These are phyloP conservation scores for Caenorhabditis brenneri DNA, from an alignment of 1,140 invertebrate species.

Conservation along the genomic window DNA sequence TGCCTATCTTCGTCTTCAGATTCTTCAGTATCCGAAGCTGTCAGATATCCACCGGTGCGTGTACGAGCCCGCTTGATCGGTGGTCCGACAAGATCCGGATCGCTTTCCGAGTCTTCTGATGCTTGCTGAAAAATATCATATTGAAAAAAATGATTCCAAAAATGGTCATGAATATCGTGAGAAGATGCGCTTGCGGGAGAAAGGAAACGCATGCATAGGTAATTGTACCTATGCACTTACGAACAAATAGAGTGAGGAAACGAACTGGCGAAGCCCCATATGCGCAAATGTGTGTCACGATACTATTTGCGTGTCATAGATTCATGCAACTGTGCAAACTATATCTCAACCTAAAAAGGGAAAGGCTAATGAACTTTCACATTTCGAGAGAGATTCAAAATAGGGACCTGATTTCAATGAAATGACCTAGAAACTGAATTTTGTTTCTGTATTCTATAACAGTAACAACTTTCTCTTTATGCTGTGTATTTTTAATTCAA, in stretches of 20 bases:
- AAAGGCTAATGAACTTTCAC: constrained; percentile 26
- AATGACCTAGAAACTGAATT: no score
- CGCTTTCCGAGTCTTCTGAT: constrained; percentile 49
- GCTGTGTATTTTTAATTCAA: no score
- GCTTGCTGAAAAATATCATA: constrained; percentile 44
- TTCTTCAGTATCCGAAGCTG: not conserved
- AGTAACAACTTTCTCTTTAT: no score
- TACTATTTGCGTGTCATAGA: constrained; percentile 43
- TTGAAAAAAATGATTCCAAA: not conserved
- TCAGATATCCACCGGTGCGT: not conserved
- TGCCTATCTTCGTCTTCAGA: constrained; percentile 41
- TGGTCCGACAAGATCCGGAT: constrained; percentile 41
- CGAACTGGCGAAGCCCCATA: constrained; percentile 22
- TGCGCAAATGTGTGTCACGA: constrained; percentile 43
- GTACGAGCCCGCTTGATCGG: constrained; percentile 38
- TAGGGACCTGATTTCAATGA: no score
- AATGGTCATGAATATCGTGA: not conserved
- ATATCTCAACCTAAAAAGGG: constrained; percentile 35
- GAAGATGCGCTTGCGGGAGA: constrained; percentile 1
- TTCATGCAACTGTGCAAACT: constrained; percentile 43
- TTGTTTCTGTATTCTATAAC: no score
- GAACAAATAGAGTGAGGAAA: constrained; percentile 19
- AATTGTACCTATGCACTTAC: constrained; percentile 31
- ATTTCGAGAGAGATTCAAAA: not conserved
- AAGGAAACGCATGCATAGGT: constrained; percentile 23